Evolutionary conservation across 1,140 invertebrate genomes (phyloP), one percentile per base, ranked within the genome.

Genomic region (Drosophila bocqueti): DNA sequence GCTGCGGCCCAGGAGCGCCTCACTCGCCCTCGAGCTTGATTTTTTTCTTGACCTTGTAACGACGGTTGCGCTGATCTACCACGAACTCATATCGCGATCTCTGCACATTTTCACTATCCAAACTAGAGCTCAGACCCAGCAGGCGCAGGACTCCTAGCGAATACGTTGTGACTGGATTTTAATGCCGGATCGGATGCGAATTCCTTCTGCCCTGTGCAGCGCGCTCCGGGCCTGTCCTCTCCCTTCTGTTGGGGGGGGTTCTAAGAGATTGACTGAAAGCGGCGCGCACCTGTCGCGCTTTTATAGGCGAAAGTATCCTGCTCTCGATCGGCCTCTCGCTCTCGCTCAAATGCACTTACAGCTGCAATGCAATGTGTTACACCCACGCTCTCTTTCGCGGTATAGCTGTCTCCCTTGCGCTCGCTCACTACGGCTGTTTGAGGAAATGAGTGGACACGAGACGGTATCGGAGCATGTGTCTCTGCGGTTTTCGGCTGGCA

Each of bases 361-460:
- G 45, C 57, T 62, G 34, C 58, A 59, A 31, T 45, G 36, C 57
- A 62, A 42, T 21, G 36, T 38, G 36, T 40, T 46, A 47, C 65
- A 68, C 66, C 59, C 52, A 74, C 55, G 24, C 40, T 63, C 52
- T 59, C 57, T 61, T 55, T 57, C 55, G 52, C 49, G 55, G 55
- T 47, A 52, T 60, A 8, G 61, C 69, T 72, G 21, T 71, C 43
- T 45, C 61, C 71, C 67, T 61, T 40, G 54, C 74, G 36, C 54
- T 66, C 47, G 62, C 55, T n/a, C 50, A 82, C 95, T 96, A 97
- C 95, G 96, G 96, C 93, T 97, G 96, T 94, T 97, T 97, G 93
- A 97, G 94, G 93, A 97, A 97, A 93, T 97, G 96, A 93, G 96
- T 97, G 91, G 96, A 97, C 67, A 97, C 96, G 92, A 97, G 94